A percentile compares a stretch with the other conserved stretches of the same genome.
phyloP scores from a whole-genome alignment of 2,113 vertebrate genomes.

The Physeter macrocephalus region DNA sequence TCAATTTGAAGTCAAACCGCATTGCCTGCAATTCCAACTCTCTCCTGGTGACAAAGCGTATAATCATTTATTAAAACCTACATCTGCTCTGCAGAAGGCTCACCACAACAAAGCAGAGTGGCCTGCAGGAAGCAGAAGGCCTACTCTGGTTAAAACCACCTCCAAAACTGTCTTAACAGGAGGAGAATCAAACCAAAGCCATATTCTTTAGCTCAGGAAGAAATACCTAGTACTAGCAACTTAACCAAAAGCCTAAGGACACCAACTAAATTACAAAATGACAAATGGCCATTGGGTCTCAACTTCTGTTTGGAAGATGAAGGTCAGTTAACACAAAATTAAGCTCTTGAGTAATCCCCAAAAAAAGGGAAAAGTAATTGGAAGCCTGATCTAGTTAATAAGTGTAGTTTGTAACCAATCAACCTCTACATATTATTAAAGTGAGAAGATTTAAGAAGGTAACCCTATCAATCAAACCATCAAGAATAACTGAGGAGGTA shows the following conservation, averaged over 20 bases:
- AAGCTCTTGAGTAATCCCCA: background rate
- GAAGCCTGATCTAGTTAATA: conserved; percentile 4
- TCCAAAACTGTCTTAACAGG: conserved; percentile 60
- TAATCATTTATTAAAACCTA: conserved; percentile 84
- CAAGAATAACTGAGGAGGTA: conserved; percentile 28
- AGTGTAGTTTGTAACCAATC: conserved; percentile 24
- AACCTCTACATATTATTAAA: conserved; percentile 25
- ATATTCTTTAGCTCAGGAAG: conserved; percentile 21
- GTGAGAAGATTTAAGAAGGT: conserved; percentile 5
- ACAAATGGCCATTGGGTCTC: background rate
- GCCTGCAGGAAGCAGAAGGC: conserved; percentile 57
- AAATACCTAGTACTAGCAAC: conserved; percentile 48
- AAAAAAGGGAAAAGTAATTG: background rate
- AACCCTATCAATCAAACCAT: background rate
- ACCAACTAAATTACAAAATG: conserved; percentile 30
- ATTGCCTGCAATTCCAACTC: conserved; percentile 80
- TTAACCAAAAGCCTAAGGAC: conserved; percentile 69
- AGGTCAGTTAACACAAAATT: conserved; percentile 19
- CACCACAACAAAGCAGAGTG: conserved; percentile 62
- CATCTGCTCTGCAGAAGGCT: conserved; percentile 69
- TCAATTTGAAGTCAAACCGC: conserved; percentile 83
- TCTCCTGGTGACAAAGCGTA: conserved; percentile 79
- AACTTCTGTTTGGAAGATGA: background rate
- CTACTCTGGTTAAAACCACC: conserved; percentile 52
- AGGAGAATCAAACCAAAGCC: conserved; percentile 56